Base-by-base conservation (phyloP, 2,113 vertebrate species). In the Heterotilapia buettikoferi region DNA sequence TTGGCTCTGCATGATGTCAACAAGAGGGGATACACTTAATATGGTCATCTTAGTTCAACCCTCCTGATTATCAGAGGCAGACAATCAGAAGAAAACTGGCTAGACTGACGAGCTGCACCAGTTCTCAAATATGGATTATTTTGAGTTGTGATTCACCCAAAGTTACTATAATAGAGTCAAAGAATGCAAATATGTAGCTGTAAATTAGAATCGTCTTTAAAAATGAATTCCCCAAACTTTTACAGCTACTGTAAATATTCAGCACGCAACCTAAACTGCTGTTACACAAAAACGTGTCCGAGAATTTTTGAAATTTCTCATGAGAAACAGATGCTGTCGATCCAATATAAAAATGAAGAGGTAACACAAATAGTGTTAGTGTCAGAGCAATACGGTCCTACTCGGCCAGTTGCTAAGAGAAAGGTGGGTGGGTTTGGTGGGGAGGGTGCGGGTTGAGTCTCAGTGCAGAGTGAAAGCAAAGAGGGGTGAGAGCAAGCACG, bases 401-500 rank as follows among this genome's bases (percentile, higher is more conserved):
- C 63, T 93, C 3, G 6, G 24, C 43, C 21, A 86, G 93, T 92
- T 94, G 93, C 92, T 93, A 89, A 90, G 87, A 86, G 88, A 83
- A 54, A 40, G 80, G 80, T 78, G 91, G 87, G 40, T 45, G 84
- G 45, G 50, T 47, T 80, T 56, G 68, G 71, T 57, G 59, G 59
- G 82, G 57, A 61, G 68, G 84, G 40, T 21, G 40, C 1, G 82
- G 61, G 86, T 86, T 79, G 86, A 88, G 79, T 24, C 79, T 90
- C 83, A 7, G 86, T 68, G 68, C 53, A 36, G 59, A 89, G 85
- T 93, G 94, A 94, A 93, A 93, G 93, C 91, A 93, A 90, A 94
- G 88, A 95, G 92, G 91, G 86, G 91, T 90, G 91, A 93, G 92
- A 94, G 88, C 89, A 52, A 85, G 93, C 92, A 95, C 92, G 54